These are phyloP conservation scores for Plebejus anna DNA, from an alignment of 2,888 invertebrate species.

Conservation along the genomic window DNA sequence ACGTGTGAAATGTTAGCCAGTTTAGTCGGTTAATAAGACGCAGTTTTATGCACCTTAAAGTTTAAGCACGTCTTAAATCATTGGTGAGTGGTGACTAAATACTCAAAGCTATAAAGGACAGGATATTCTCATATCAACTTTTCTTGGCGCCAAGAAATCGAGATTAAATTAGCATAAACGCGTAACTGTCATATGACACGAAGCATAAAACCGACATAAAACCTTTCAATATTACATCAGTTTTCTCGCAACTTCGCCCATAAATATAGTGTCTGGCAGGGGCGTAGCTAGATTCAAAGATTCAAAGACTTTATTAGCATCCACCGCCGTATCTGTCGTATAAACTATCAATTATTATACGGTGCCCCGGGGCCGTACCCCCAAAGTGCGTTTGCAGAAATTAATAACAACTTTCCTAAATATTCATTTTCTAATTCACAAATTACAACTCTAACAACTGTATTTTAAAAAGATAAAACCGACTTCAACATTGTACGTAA, in stretches of 20 bases:
- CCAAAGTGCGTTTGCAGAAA: too few species aligned
- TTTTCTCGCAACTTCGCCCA: neutral
- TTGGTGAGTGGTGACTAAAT: neutral
- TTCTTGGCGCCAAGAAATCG: conserved; percentile 13
- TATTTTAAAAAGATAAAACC: too few species aligned
- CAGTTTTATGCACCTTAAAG: neutral
- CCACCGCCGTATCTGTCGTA: neutral
- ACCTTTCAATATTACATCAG: neutral
- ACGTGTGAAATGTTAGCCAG: conserved; percentile 1
- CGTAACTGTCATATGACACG: conserved; percentile 9
- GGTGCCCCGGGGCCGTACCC: too few species aligned
- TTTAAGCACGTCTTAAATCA: conserved; percentile 13
- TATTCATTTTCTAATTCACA: too few species aligned
- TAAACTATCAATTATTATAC: too few species aligned
- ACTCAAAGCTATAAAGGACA: conserved; percentile 11
- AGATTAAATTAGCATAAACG: conserved; percentile 1
- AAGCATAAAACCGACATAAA: neutral
- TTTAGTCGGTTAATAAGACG: neutral
- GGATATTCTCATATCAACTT: conserved; percentile 19
- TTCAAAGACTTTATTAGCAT: too few species aligned
- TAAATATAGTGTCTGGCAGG: neutral
- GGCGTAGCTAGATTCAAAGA: neutral
- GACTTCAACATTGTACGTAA: too few species aligned
- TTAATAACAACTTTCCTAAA: too few species aligned
- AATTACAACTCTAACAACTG: too few species aligned